Percentiles rank a stretch among this genome's conserved stretches.
These are phyloP conservation scores for Protonibea diacanthus DNA, from an alignment of 2,797 vertebrate genomes.

Conservation along the genomic window DNA sequence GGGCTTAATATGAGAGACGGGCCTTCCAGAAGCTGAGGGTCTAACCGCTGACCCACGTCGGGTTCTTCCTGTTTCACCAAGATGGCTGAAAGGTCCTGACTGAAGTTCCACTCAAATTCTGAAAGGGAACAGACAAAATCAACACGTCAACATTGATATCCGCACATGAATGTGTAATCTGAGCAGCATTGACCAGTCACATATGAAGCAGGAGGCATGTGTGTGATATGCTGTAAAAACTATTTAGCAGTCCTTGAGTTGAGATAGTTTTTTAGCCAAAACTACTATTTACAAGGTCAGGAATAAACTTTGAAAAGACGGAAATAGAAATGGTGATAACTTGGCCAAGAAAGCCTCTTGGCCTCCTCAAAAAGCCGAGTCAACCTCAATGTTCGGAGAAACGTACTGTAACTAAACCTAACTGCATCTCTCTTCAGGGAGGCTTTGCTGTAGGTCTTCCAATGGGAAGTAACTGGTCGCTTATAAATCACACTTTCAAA, in stretches of 20 bases:
- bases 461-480: conserved; percentile 57
- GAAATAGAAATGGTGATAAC: too few species aligned
- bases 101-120: conserved; percentile 96
- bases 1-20: conserved; percentile 75
- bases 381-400: neutral
- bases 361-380: neutral
- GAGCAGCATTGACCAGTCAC: too few species aligned
- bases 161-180: neutral
- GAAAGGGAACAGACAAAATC: conserved; percentile 5
- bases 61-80: conserved; percentile 98
- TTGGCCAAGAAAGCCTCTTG: neutral
- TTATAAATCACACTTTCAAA: conserved; percentile 70
- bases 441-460: conserved; percentile 71
- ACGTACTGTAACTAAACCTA: conserved; percentile 2
- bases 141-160: neutral
- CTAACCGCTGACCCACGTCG: conserved; percentile 82
- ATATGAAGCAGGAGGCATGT: too few species aligned
- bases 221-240: neutral
- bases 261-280: neutral
- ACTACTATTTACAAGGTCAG: neutral
- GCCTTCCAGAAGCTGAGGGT: conserved; percentile 87
- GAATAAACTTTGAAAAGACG: neutral
- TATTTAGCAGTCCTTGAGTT: neutral
- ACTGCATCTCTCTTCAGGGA: conserved; percentile 19
- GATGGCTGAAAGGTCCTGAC: conserved; percentile 94